Conservation (phyloP, 1,140 invertebrate genomes). For the Zaprionus ornatus region DNA sequence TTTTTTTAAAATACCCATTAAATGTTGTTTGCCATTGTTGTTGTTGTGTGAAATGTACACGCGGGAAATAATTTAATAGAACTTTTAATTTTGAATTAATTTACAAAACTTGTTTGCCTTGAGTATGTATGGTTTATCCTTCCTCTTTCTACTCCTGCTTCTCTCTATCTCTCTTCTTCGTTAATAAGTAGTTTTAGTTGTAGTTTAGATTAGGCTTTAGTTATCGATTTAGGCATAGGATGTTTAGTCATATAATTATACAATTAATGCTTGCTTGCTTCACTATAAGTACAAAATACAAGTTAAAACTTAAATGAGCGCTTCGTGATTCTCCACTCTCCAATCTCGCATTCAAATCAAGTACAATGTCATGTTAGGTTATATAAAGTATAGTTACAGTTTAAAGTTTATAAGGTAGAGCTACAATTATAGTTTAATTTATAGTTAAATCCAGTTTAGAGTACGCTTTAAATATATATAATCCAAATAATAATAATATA, state of each 20-base stretch:
- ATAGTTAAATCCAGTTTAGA: slow-evolving; percentile 16
- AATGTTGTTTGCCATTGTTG: slow-evolving; percentile 48
- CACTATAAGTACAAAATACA: slow-evolving; percentile 76
- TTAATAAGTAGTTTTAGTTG: slow-evolving; percentile 41
- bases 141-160: slow-evolving; percentile 13
- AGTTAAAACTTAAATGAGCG: slow-evolving; percentile 76
- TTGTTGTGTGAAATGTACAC: slow-evolving; percentile 60
- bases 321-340: slow-evolving; percentile 12
- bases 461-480: slow-evolving; percentile 19
- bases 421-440: slow-evolving; percentile 30
- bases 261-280: slow-evolving; percentile 32
- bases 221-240: slow-evolving; percentile 12
- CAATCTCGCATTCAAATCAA: slow-evolving; percentile 37
- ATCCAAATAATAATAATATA: slow-evolving; percentile 31
- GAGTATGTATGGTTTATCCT: slow-evolving; percentile 54
- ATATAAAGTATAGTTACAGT: slow-evolving; percentile 33
- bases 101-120: slow-evolving; percentile 55
- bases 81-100: slow-evolving; percentile 53
- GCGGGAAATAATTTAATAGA: slow-evolving; percentile 68
- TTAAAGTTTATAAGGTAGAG: slow-evolving; percentile 34
- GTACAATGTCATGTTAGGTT: slow-evolving; percentile 46
- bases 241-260: slow-evolving; percentile 30
- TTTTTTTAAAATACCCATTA: slow-evolving; percentile 26
- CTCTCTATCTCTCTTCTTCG: slow-evolving; percentile 16
- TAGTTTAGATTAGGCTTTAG: slow-evolving; percentile 16